Evolutionary conservation across 2,797 vertebrate species (phyloP), one percentile per base, ranked within the genome.

Genomic region (Fratercula arctica): DNA sequence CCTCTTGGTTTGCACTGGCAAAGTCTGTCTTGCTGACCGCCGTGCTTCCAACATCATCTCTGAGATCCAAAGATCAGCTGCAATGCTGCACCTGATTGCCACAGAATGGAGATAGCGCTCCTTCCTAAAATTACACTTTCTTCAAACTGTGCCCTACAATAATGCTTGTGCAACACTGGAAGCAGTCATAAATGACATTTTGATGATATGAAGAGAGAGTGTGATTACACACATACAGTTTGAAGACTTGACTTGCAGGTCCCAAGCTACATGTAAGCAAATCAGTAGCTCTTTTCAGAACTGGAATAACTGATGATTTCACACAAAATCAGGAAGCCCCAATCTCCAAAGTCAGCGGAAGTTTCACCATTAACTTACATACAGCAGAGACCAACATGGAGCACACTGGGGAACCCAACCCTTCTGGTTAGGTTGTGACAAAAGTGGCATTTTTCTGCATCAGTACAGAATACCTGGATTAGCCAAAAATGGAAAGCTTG

Each of bases 401-500:
- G 67, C 8, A 48, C 59, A 29, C 43, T 46, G 63, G 63, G 35
- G 43, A 85, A 41, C 33, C 16, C 61, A 81, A 1, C 13, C 46
- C 21, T 64, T 68, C 39, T 43, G 67, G 57, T n/a, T 3, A 68
- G 24, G 54, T 41, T 79, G 45, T 43, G n/a, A 66, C 26, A 41
- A n/a, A 75, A 41, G 10, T 8, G 37, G 4, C 16, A 16, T 63
- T 88, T 59, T 68, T 50, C 48, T 81, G 57, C 31, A 37, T 24
- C 17, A 17, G 37, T 24, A 35, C 39, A 64, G 80, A 31, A 78
- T 17, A 35, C 11, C 16, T 20, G 1, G 0, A 45, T 26, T 77
- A 80, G 28, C 16, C 26, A 56, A 41, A 79, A 67, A 4, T 4
- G 4, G 37, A 69, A 78, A 99, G 96, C 98, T 98, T 98, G 98